phyloP scores from a whole-genome alignment of 2,888 invertebrate species.

The Tryphoninae sp. region DNA sequence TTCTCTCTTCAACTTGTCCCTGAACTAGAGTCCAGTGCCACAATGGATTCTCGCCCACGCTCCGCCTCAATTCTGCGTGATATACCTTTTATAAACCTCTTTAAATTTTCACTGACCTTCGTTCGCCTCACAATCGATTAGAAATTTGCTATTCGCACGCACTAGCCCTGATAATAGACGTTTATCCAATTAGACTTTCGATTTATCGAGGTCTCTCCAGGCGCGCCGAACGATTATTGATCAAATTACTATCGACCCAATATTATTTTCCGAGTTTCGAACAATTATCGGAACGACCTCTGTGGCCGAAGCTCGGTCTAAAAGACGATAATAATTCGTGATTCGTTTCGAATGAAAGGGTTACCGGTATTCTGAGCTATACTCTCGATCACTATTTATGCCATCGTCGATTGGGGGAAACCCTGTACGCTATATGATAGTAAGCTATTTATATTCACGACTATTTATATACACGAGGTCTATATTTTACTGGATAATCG shows the following conservation, averaged over 20 bases:
- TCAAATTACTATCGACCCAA: neutral
- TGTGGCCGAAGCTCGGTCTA: too few species aligned
- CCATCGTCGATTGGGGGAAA: too few species aligned
- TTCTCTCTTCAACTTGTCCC: conserved; percentile 23
- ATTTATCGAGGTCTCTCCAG: neutral
- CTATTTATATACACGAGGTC: too few species aligned
- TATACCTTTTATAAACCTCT: conserved; percentile 36
- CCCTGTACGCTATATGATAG: too few species aligned
- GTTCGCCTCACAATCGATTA: conserved; percentile 27
- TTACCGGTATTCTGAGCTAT: too few species aligned
- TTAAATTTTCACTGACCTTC: conserved; percentile 27
- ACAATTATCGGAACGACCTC: neutral
- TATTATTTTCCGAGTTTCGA: neutral
- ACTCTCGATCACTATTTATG: too few species aligned
- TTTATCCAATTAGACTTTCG: conserved; percentile 28
- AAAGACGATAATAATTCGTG: too few species aligned
- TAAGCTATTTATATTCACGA: too few species aligned
- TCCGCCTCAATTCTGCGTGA: conserved; percentile 35
- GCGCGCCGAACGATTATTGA: neutral
- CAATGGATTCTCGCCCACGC: conserved; percentile 47
- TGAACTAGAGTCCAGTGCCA: conserved; percentile 29
- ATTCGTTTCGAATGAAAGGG: too few species aligned
- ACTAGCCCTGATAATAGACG: conserved; percentile 23
- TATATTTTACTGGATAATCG: too few species aligned
- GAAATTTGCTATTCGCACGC: conserved; percentile 10